These are phyloP conservation scores for Nowickia ferox DNA, from an alignment of 2,888 invertebrate species.

Conservation along the genomic window DNA sequence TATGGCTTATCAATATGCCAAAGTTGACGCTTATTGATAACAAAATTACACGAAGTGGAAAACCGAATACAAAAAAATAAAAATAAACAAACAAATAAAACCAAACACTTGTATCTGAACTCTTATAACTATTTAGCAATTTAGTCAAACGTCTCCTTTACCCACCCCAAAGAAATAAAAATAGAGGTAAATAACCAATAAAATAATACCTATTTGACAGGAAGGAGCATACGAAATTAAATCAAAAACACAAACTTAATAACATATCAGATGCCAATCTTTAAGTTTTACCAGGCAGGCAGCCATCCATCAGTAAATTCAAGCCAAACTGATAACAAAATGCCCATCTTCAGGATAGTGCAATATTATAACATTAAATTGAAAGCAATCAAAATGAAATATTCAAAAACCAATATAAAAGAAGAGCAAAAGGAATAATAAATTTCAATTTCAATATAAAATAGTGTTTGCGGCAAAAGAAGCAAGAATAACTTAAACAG, in stretches of 20 bases:
- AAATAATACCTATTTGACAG: constrained; percentile 48
- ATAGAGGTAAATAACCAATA: constrained; percentile 46
- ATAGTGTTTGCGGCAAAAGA: constrained; percentile 22
- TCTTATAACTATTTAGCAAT: no score
- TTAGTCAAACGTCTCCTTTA: not conserved
- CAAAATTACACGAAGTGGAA: constrained; percentile 4
- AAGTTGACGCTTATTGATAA: constrained; percentile 41
- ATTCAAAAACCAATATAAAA: constrained; percentile 54
- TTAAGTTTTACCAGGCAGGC: not conserved
- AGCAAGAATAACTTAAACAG: not conserved
- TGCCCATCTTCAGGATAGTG: not conserved
- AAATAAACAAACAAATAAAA: no score
- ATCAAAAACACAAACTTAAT: not conserved
- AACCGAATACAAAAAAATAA: not conserved
- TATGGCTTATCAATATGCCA: constrained; percentile 55
- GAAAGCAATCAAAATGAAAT: constrained; percentile 69
- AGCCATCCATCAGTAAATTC: constrained; percentile 19
- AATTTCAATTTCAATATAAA: constrained; percentile 65
- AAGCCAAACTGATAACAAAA: constrained; percentile 33
- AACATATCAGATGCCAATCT: not conserved
- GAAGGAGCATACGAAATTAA: constrained; percentile 29
- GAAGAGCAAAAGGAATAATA: constrained; percentile 56
- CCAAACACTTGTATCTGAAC: no score
- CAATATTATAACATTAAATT: constrained; percentile 51
- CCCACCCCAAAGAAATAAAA: not conserved